Evolutionary conservation across 2,888 invertebrate genomes (phyloP).

Genomic region (Phragmatobia fuliginosa): DNA sequence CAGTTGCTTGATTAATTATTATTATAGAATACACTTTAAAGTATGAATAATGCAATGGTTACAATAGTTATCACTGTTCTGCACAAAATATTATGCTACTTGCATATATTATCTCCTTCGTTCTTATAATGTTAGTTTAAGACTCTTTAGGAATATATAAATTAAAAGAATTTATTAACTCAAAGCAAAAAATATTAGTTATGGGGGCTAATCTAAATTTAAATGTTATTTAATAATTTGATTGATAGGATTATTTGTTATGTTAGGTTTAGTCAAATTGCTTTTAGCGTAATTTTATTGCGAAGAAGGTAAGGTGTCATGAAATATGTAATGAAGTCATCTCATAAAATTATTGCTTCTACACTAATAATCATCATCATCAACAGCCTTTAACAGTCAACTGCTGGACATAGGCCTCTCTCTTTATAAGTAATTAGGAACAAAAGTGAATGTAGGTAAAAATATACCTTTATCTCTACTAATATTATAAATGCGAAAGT

Average conservation of each 20-base stretch:
- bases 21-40: conserved; percentile 50
- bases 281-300: not conserved
- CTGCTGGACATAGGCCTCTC: too few species aligned
- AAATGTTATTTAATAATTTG: not conserved
- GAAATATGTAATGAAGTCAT: not conserved
- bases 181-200: not conserved
- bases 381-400: too few species aligned
- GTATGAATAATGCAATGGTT: conserved; percentile 35
- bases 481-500: too few species aligned
- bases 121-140: too few species aligned
- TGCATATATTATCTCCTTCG: not conserved
- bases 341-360: not conserved
- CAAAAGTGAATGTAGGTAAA: too few species aligned
- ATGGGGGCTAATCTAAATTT: not conserved
- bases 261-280: not conserved
- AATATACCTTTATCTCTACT: too few species aligned
- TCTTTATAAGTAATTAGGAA: too few species aligned
- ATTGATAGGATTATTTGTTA: not conserved
- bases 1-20: conserved; percentile 29
- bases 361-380: too few species aligned
- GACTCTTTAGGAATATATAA: too few species aligned
- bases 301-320: not conserved
- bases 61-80: conserved; percentile 37
- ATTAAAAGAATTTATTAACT: not conserved
- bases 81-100: not conserved